These are phyloP conservation scores for Zosterops japonicus DNA, from an alignment of 2,113 vertebrate species.

Conservation along the genomic window DNA sequence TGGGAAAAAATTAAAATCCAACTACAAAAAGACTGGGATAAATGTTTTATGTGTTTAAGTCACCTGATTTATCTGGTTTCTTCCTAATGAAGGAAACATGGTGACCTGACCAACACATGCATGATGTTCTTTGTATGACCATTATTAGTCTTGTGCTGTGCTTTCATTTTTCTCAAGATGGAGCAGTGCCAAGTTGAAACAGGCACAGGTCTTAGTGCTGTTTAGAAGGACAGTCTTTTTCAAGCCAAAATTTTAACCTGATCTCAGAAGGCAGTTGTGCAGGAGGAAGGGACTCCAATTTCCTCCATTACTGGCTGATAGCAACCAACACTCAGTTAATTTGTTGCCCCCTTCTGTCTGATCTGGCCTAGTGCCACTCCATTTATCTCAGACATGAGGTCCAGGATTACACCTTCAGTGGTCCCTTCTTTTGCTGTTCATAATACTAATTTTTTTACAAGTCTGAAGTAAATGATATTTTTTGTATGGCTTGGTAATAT, in stretches of 20 bases:
- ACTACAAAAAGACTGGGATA: neutral
- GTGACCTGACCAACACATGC: neutral
- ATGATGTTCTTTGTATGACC: neutral
- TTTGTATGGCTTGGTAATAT: neutral
- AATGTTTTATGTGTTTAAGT: neutral
- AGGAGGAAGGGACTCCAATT: neutral
- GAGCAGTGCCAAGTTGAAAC: neutral
- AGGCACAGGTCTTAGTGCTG: neutral
- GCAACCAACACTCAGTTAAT: neutral
- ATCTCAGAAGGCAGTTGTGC: neutral
- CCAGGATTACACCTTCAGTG: neutral
- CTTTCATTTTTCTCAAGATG: neutral
- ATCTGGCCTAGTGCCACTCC: neutral
- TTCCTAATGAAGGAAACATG: neutral
- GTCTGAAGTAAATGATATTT: neutral
- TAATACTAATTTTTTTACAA: neutral
- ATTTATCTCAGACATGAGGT: neutral
- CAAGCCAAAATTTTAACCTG: neutral
- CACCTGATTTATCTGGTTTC: neutral
- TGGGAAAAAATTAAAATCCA: neutral
- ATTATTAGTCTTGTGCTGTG: neutral
- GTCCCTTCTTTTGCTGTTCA: neutral
- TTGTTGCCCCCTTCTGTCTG: neutral
- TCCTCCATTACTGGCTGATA: neutral
- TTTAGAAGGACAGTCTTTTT: neutral